Conservation (phyloP, 2,113 vertebrate genomes). For the Myotis brandtii region DNA sequence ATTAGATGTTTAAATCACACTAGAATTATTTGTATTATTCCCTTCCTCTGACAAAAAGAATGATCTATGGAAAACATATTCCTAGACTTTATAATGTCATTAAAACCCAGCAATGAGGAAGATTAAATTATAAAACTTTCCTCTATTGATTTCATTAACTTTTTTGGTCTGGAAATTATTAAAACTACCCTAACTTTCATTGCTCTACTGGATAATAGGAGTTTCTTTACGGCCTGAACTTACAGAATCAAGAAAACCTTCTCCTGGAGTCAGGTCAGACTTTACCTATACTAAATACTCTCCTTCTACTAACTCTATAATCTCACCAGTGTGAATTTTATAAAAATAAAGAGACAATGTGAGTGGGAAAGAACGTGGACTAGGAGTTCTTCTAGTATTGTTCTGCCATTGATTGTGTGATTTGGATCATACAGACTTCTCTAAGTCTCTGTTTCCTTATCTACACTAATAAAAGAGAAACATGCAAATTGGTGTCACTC, state of each 20-base stretch:
- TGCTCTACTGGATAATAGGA: neutral
- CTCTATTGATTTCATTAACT: neutral
- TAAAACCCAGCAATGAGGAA: neutral
- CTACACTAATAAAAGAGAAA: no score
- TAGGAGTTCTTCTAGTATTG: neutral
- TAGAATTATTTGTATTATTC: constrained; percentile 14
- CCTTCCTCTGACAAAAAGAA: neutral
- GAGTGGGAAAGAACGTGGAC: neutral
- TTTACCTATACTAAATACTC: constrained; percentile 14
- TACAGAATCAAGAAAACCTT: constrained; percentile 46
- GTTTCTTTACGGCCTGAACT: neutral
- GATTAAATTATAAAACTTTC: constrained; percentile 23
- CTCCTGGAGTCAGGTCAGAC: neutral
- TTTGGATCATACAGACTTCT: neutral
- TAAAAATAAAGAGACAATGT: constrained; percentile 7
- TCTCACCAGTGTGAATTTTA: neutral
- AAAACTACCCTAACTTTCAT: constrained; percentile 1
- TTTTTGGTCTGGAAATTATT: neutral
- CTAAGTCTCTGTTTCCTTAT: constrained; percentile 15
- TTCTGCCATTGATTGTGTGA: neutral
- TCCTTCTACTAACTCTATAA: neutral
- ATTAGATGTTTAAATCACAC: constrained; percentile 3
- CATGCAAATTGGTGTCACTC: no score
- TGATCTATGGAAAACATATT: neutral
- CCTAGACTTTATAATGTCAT: neutral